A percentile compares a stretch with the other conserved stretches of the same genome.
phyloP scores from a whole-genome alignment of 2,113 vertebrate genomes.

The Rhinoderma darwinii region DNA sequence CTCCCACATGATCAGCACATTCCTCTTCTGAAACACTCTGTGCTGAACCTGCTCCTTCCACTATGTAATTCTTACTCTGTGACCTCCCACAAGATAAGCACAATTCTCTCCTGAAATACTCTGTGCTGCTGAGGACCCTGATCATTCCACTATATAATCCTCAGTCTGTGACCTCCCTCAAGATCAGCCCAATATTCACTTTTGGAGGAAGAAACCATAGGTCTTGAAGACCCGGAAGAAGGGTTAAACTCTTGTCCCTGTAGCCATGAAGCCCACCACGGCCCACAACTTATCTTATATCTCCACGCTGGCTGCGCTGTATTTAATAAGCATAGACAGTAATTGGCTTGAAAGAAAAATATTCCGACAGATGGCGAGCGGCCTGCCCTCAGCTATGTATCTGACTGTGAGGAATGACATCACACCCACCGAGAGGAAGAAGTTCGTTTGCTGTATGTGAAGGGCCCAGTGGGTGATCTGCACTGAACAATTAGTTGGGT shows the following conservation, averaged over 20 bases:
- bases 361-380: slow-evolving; percentile 46
- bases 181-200: not conserved
- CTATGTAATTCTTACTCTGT: too few relatives aligned
- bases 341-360: slow-evolving; percentile 52
- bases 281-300: not conserved
- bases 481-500: slow-evolving; percentile 42
- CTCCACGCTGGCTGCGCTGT: not conserved
- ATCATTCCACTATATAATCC: not conserved
- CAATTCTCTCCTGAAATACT: not conserved
- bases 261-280: not conserved
- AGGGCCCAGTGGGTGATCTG: slow-evolving; percentile 30
- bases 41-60: too few relatives aligned
- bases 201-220: not conserved
- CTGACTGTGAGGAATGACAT: slow-evolving; percentile 38
- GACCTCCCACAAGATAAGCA: too few relatives aligned
- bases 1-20: too few relatives aligned
- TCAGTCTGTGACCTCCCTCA: not conserved
- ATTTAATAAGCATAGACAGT: slow-evolving; percentile 44
- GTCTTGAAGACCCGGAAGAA: not conserved
- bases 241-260: slow-evolving; percentile 14
- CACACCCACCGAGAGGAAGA: slow-evolving; percentile 21
- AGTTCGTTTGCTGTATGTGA: not conserved
- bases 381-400: slow-evolving; percentile 14
- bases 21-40: too few relatives aligned
- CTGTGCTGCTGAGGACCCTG: not conserved